phyloP scores from a whole-genome alignment of 2,888 invertebrate species.

The Tipula lateralis region DNA sequence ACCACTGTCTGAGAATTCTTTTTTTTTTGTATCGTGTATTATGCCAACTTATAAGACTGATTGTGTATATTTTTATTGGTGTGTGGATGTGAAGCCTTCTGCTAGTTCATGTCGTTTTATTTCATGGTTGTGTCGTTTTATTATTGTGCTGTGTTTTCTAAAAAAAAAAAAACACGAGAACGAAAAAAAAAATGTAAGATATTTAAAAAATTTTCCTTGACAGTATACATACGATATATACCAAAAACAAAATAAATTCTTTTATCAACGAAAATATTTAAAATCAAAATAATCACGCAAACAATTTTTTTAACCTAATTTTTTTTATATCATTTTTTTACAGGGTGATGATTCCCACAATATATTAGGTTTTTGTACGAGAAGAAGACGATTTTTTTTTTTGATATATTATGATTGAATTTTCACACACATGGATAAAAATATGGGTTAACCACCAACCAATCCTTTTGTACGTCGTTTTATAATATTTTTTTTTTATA shows the following conservation, averaged over 20 bases:
- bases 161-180: neutral
- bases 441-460: neutral
- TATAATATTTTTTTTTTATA: neutral
- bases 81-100: neutral
- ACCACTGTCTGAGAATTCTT: slow-evolving; percentile 12
- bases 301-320: slow-evolving; percentile 5
- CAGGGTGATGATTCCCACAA: neutral
- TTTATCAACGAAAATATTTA: slow-evolving; percentile 12
- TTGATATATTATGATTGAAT: slow-evolving; percentile 6
- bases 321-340: neutral
- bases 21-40: neutral
- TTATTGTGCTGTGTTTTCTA: neutral
- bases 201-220: neutral
- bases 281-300: neutral
- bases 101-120: neutral
- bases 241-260: neutral
- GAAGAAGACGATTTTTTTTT: neutral
- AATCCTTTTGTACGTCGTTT: neutral
- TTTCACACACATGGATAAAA: neutral
- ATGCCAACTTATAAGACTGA: no score
- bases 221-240: neutral
- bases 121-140: no score
- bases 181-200: neutral
- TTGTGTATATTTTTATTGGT: neutral
- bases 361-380: neutral